A percentile compares a stretch with the other conserved stretches of the same genome.
Conservation (phyloP, 2,888 invertebrate species). For the Eupithecia insigniata region DNA sequence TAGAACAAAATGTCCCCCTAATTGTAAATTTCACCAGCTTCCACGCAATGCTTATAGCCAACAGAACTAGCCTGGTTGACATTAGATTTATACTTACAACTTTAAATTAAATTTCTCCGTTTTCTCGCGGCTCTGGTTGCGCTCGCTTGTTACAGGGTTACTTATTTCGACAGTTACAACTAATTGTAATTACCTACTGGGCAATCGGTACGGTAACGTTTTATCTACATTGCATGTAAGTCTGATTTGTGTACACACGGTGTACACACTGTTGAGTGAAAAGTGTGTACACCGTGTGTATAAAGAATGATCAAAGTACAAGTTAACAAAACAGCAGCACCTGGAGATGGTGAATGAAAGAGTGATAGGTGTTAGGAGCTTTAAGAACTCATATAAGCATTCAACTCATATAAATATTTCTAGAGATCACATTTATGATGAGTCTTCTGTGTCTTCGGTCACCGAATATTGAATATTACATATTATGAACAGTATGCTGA, state of each 20-base stretch:
- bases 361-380: not conserved
- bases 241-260: too few relatives aligned
- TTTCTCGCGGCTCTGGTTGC: conserved; percentile 11
- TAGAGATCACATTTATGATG: not conserved
- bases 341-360: not conserved
- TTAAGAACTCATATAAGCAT: not conserved
- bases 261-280: too few relatives aligned
- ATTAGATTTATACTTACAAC: conserved; percentile 12
- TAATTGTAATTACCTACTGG: conserved; percentile 11
- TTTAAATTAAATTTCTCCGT: conserved; percentile 18
- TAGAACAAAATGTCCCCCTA: conserved; percentile 11
- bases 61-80: conserved; percentile 8
- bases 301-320: not conserved
- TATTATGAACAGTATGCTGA: too few relatives aligned
- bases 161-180: conserved; percentile 7
- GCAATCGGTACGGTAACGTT: not conserved
- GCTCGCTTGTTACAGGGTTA: conserved; percentile 7
- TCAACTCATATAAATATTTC: too few relatives aligned
- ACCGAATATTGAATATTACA: too few relatives aligned
- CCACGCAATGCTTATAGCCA: conserved; percentile 5
- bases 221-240: not conserved
- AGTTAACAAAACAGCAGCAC: not conserved
- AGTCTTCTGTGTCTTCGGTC: too few relatives aligned
- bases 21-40: conserved; percentile 9
- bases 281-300: not conserved